These are phyloP conservation scores for Neosilurus mollespiculum DNA, from an alignment of 2,797 vertebrate species.

Conservation along the genomic window DNA sequence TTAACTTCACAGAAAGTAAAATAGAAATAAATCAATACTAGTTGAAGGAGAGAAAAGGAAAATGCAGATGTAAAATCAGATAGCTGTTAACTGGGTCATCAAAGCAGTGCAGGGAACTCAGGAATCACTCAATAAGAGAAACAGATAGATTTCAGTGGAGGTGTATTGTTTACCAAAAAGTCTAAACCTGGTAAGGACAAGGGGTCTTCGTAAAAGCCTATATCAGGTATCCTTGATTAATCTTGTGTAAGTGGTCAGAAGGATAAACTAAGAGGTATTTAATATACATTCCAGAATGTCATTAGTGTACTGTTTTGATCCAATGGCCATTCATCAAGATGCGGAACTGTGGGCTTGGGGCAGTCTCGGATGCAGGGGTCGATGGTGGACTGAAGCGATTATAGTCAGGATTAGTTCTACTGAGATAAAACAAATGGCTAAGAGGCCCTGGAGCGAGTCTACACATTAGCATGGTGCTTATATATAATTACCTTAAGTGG, in stretches of 20 bases:
- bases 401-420: slow-evolving; percentile 62
- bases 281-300: slow-evolving; percentile 62
- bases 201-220: slow-evolving; percentile 67
- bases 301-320: slow-evolving; percentile 69
- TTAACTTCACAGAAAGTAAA: slow-evolving; percentile 63
- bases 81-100: slow-evolving; percentile 73
- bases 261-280: slow-evolving; percentile 38
- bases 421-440: slow-evolving; percentile 55
- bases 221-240: slow-evolving; percentile 75
- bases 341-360: slow-evolving; percentile 1
- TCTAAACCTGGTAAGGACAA: slow-evolving; percentile 51
- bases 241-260: slow-evolving; percentile 67
- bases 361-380: slow-evolving; percentile 34
- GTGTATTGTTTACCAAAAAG: slow-evolving; percentile 34
- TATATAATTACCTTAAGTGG: slow-evolving; percentile 52
- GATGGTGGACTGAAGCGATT: slow-evolving; percentile 57
- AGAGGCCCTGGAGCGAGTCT: slow-evolving; percentile 39
- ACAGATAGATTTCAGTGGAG: slow-evolving; percentile 48
- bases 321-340: slow-evolving; percentile 67
- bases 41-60: slow-evolving; percentile 60
- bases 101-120: slow-evolving; percentile 68
- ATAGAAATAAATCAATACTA: slow-evolving; percentile 72
- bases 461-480: slow-evolving; percentile 46
- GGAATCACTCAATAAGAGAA: slow-evolving; percentile 60
- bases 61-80: slow-evolving; percentile 71